Evolutionary conservation across 2,797 vertebrate genomes (phyloP).

Genomic region (Sphaeramia orbicularis): DNA sequence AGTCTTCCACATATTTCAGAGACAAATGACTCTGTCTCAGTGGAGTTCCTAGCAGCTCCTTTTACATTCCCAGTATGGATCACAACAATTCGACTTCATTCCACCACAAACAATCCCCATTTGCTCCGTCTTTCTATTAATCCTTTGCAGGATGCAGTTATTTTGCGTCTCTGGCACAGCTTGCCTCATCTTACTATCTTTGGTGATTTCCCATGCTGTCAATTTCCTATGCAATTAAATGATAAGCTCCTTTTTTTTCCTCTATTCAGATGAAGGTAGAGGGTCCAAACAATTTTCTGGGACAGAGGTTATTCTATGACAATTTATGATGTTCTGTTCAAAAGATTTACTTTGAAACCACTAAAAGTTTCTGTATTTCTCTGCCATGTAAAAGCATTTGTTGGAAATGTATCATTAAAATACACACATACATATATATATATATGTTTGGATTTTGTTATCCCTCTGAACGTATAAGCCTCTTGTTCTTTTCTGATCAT

Average conservation of each 20-base stretch:
- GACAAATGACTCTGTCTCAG: slow-evolving; percentile 55
- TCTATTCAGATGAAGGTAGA: slow-evolving; percentile 63
- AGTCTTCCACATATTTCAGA: slow-evolving; percentile 42
- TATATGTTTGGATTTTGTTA: too few species aligned
- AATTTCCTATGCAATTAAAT: slow-evolving; percentile 83
- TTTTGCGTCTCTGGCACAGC: slow-evolving; percentile 53
- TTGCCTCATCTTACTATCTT: slow-evolving; percentile 59
- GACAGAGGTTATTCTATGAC: slow-evolving; percentile 52
- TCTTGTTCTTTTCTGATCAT: slow-evolving; percentile 27
- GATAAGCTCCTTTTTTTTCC: slow-evolving; percentile 73
- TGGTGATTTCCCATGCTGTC: slow-evolving; percentile 70
- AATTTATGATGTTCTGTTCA: slow-evolving; percentile 58
- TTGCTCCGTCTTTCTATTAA: slow-evolving; percentile 44
- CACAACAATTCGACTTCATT: slow-evolving; percentile 17
- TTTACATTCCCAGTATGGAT: slow-evolving; percentile 17
- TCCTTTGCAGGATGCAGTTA: slow-evolving; percentile 48
- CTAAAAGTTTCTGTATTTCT: slow-evolving; percentile 6
- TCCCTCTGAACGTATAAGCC: slow-evolving; percentile 20
- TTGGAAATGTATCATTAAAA: neutral
- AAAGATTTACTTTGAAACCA: slow-evolving; percentile 49
- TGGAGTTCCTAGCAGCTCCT: slow-evolving; percentile 40
- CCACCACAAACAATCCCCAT: slow-evolving; percentile 19
- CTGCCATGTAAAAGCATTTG: slow-evolving; percentile 7
- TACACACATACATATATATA: too few species aligned
- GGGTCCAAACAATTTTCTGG: slow-evolving; percentile 59